Evolutionary conservation across 2,888 invertebrate species (phyloP).

Genomic region (Ectemnius lituratus): DNA sequence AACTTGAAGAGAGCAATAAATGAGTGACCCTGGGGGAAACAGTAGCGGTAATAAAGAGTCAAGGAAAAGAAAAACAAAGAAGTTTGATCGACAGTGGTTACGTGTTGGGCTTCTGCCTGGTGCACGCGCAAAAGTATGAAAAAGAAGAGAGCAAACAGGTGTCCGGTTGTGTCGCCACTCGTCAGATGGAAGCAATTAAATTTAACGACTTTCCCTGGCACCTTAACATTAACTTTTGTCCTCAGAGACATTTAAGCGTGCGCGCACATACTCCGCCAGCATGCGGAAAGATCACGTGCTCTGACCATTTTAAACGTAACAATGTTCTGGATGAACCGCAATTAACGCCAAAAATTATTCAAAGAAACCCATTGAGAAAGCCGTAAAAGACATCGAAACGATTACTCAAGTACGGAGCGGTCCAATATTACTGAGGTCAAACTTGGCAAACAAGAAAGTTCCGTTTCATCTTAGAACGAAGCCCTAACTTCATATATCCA

Average conservation of each 20-base stretch:
- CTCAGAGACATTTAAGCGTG: slow-evolving; percentile 38
- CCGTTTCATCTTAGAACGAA: no score
- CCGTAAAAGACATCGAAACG: background rate
- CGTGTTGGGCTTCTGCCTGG: background rate
- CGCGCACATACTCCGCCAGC: slow-evolving; percentile 21
- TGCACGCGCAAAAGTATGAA: slow-evolving; percentile 29
- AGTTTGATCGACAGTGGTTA: slow-evolving; percentile 11
- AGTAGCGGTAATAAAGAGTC: background rate
- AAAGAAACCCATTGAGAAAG: slow-evolving; percentile 9
- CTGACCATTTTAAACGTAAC: slow-evolving; percentile 28
- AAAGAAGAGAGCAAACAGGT: slow-evolving; percentile 69
- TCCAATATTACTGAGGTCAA: no score
- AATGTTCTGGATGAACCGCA: slow-evolving; percentile 21
- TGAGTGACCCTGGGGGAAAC: background rate
- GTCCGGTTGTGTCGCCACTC: slow-evolving; percentile 57
- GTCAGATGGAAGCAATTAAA: slow-evolving; percentile 63
- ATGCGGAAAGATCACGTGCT: slow-evolving; percentile 23
- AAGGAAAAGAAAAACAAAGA: background rate
- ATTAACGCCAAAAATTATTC: slow-evolving; percentile 29
- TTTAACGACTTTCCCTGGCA: slow-evolving; percentile 65
- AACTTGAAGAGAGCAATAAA: background rate
- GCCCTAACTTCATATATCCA: no score
- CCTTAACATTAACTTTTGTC: slow-evolving; percentile 55
- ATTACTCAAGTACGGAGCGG: no score
- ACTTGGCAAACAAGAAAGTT: no score